Evolutionary conservation across 2,113 vertebrate species (phyloP), one percentile per base, ranked within the genome.

Genomic region (Blennius ocellaris): DNA sequence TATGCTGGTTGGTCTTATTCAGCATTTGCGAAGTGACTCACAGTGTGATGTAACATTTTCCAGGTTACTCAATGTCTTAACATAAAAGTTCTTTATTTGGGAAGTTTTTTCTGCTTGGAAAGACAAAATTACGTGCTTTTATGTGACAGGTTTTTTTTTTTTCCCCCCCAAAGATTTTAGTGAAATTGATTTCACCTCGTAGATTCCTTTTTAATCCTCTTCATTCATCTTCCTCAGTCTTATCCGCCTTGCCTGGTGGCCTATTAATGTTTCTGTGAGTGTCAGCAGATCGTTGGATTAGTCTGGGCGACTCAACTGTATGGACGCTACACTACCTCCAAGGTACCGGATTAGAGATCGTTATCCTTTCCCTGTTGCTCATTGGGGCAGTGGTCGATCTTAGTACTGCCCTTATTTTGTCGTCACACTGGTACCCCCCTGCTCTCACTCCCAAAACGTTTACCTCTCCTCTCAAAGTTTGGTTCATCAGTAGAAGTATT

Each of bases 211-310:
- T 30, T 30, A 30, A 30, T 30, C 21, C 21, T 30, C 21, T 39
- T 30, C 7, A 17, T 47, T 53, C 21, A 54, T 43, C 65, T 60
- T 14, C 57, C 44, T 62, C 47, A 17, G 51, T 58, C 70, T 68
- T 56, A 63, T 78, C 58, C 64, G 53, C 74, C 80, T 73, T 78
- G 52, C 38, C 64, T n/a, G 61, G 17, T 63, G 69, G 72, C 64
- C 77, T 86, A 67, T 78, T 78, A 76, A 76, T 69, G 53, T 78
- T 85, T 79, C 54, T 85, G 81, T 73, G 44, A 43, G 50, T 65
- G 75, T 93, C 89, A 91, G 89, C 91, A 88, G 77, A 89, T 78
- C 74, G 73, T 52, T 71, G 88, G 93, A 93, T 93, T 93, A 92
- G 77, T 68, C 55, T 37, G 11, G 68, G 58, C 82, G 81, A 76